phyloP scores from a whole-genome alignment of 2,888 invertebrate genomes.

The Rutpela maculata region DNA sequence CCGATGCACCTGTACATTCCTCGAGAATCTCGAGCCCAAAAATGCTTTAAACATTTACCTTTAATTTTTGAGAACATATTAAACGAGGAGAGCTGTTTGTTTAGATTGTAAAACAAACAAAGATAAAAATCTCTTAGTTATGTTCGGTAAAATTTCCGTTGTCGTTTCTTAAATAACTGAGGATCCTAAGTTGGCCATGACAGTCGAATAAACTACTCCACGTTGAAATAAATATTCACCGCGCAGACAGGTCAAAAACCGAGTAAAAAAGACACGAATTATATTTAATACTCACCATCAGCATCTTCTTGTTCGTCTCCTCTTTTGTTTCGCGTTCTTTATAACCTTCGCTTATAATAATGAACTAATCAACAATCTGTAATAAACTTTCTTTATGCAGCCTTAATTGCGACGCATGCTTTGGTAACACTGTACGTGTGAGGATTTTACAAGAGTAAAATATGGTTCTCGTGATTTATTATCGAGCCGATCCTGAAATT shows the following conservation, averaged over 20 bases:
- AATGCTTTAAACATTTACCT: constrained; percentile 34
- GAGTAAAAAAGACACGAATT: constrained; percentile 29
- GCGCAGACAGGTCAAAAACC: constrained; percentile 29
- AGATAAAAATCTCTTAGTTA: constrained; percentile 46
- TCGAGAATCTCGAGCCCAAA: constrained; percentile 14
- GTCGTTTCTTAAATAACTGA: constrained; percentile 39
- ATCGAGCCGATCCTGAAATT: constrained; percentile 22
- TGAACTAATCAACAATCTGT: constrained; percentile 44
- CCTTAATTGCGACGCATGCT: constrained; percentile 36
- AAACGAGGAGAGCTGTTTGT: constrained; percentile 40
- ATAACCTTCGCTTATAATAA: constrained; percentile 39
- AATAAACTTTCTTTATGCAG: constrained; percentile 40
- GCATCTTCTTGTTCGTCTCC: constrained; percentile 6
- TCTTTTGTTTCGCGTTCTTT: constrained; percentile 37
- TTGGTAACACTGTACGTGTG: constrained; percentile 33
- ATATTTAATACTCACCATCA: constrained; percentile 24
- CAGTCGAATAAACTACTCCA: constrained; percentile 29
- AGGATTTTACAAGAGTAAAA: constrained; percentile 26
- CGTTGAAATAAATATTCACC: constrained; percentile 27
- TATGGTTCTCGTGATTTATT: constrained; percentile 33
- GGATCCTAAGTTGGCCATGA: constrained; percentile 27
- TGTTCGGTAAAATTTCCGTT: constrained; percentile 43
- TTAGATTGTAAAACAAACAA: constrained; percentile 43
- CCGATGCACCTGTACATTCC: constrained; percentile 31
- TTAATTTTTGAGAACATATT: constrained; percentile 41